Base-by-base conservation (phyloP, 2,113 vertebrate genomes). In the Aepyceros melampus region DNA sequence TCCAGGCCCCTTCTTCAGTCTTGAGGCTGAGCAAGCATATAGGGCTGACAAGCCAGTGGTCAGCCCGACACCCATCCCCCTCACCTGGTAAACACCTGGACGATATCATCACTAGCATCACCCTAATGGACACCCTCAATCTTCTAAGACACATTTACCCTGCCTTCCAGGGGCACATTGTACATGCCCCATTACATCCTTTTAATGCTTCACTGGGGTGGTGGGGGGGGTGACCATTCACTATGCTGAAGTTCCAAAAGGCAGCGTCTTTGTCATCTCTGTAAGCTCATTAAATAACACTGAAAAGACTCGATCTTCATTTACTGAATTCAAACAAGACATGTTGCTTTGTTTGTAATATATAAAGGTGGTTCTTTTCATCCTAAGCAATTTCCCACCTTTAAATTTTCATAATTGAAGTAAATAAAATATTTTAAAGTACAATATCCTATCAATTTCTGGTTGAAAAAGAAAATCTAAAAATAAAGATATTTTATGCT, bases 391-490 rank as follows among this genome's bases (percentile, higher is more conserved):
- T 49, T 74, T 87, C 36, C 58, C 7, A 36, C 31, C 45, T 82
- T 93, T 56, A 64, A 56, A 9, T 78, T 36, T 83, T 56, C 27
- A 51, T 51, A 31, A 40, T 23, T 81, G 40, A 64, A 83, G 17
- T 83, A n/a, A 55, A 56, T 47, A 58, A 47, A 67, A 12, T 88
- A 64, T 91, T 88, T 94, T 23, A 17, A 95, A 97, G 58, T 58
- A 82, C 13, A 88, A 16, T n/a, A n/a, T n/a, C n/a, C n/a, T n/a
- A n/a, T 27, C 23, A 31, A n/a, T 14, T 81, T 96, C 74, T 82
- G 27, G 60, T 12, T 67, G n/a, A n/a, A n/a, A n/a, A n/a, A n/a
- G 36, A 89, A 94, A 91, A 45, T 21, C 23, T 60, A 27, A 17
- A 58, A 45, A 15, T 17, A 21, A 81, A 67, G 21, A 43, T 19